Evolutionary conservation across 1,140 invertebrate species (phyloP), one percentile per base, ranked within the genome.

Genomic region (Lucilia sericata): DNA sequence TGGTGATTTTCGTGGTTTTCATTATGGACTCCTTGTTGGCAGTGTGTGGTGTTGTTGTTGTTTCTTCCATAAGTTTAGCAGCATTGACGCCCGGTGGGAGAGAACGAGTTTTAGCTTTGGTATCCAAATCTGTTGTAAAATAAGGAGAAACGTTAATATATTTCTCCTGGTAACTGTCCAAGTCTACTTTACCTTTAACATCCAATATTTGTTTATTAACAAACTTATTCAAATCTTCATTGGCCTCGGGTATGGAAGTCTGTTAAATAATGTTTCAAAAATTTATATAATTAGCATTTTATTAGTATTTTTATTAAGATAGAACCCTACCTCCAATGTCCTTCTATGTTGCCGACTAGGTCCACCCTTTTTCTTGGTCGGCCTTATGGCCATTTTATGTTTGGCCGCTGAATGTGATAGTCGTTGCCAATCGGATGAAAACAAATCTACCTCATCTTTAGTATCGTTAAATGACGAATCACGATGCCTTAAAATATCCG

Each of bases 391-490:
- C 92, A 96, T 96, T 91, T 95, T 95, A 92, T 96, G 95, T 84
- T 93, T 93, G 51, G 95, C 95, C 19, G 95, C 95, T n/a, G 94
- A 94, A 89, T 96, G 95, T 88, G 94, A 95, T 78, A 96, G 92
- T 60, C 95, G 94, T 85, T 94, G 92, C 86, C 92, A 87, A 34
- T 90, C 88, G 8, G 83, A 47, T 14, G 86, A 86, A 14, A 91
- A 86, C 12, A 87, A 86, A 84, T 90, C 89, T 60, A 88, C 88
- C 8, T 90, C 88, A 60, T 90, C 84, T 2, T 74, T 30, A 17
- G 7, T 74, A 36, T 49, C 55, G 47, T 60, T 70, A 25, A 76
- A 88, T 55, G 84, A 89, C 85, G 30, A 88, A 84, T 42, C 86
- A 78, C 34, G 86, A 88, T 74, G 84, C 10, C 83, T 30, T 8